Base-by-base conservation (phyloP, 64 coral and sea anemone genomes). In the Cladopsammia gracilis region DNA sequence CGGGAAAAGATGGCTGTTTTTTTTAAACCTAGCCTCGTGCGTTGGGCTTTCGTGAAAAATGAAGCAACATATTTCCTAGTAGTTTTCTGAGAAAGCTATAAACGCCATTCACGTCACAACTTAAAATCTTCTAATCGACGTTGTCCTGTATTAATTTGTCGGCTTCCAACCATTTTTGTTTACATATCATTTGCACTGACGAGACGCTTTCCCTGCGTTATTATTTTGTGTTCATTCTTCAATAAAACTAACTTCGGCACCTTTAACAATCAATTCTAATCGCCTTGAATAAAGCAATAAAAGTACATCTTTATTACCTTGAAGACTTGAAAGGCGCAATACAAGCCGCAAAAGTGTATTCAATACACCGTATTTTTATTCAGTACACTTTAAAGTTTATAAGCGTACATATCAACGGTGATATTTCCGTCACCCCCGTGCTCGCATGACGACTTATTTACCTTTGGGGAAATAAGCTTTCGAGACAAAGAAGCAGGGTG, bases 371-470 rank as follows among this genome's bases (percentile, higher is more conserved):
- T 59, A 22, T 15, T 58, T 77, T 79, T 46, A 43, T 26, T 43
- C 46, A 20, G 72, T 75, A 75, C 58, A 84, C 20, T 84, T 67
- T 68, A 48, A 25, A 49, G 11, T 64, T 16, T 47, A 67, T n/a
- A 83, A 49, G 61, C 46, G 18, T 84, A 67, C 80, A 46, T 68
- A 84, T 84, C 80, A 84, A 84, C 80, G 60, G 10, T 50, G 80
- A 84, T 84, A 84, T 84, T 84, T 84, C 80, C 80, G 80, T 80
- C 77, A 84, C 14, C 64, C 62, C 45, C 20, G 58, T 84, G 80
- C 44, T 26, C 62, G 20, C 80, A 52, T 50, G 43, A 62, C 43
- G 42, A 24, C 62, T 84, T 84, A 67, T 84, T 84, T 84, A 84
- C 80, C 61, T 84, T 84, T 49, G 62, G 62, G 61, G 80, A 84